These are phyloP conservation scores for Bathynomus jamesi DNA, from an alignment of 1,140 invertebrate species.

Conservation along the genomic window DNA sequence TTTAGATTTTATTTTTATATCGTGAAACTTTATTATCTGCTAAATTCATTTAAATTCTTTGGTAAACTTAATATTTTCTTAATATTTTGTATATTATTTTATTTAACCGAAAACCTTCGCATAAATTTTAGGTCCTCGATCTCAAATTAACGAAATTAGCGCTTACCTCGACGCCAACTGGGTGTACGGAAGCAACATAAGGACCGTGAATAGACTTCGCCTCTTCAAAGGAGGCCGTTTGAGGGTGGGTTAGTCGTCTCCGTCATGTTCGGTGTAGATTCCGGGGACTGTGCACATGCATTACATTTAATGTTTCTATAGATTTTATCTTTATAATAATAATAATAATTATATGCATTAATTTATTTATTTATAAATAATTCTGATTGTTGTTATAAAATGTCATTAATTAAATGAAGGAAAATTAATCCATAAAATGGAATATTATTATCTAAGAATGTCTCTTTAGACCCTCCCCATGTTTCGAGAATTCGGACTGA, in stretches of 20 bases:
- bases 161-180: constrained; percentile 50
- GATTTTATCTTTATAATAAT: background rate
- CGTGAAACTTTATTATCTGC: background rate
- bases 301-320: background rate
- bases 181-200: constrained; percentile 48
- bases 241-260: constrained; percentile 20
- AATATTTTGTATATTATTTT: background rate
- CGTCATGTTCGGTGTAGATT: background rate
- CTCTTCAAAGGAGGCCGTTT: constrained; percentile 46
- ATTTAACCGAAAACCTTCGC: too few relatives aligned
- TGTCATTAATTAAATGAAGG: too few relatives aligned
- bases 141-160: constrained; percentile 47
- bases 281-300: background rate
- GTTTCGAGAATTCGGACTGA: constrained; percentile 75
- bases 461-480: constrained; percentile 51
- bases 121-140: constrained; percentile 45
- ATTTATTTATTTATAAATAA: too few relatives aligned
- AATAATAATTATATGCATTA: too few relatives aligned
- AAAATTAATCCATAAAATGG: too few relatives aligned
- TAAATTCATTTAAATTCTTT: background rate
- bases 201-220: constrained; percentile 46
- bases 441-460: too few relatives aligned
- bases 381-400: too few relatives aligned
- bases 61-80: background rate
- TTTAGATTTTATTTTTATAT: too few relatives aligned